Percentiles rank a stretch among this genome's conserved stretches.
Evolutionary conservation across 1,140 invertebrate species (phyloP).

Genomic region (Sesamia nonagrioides): DNA sequence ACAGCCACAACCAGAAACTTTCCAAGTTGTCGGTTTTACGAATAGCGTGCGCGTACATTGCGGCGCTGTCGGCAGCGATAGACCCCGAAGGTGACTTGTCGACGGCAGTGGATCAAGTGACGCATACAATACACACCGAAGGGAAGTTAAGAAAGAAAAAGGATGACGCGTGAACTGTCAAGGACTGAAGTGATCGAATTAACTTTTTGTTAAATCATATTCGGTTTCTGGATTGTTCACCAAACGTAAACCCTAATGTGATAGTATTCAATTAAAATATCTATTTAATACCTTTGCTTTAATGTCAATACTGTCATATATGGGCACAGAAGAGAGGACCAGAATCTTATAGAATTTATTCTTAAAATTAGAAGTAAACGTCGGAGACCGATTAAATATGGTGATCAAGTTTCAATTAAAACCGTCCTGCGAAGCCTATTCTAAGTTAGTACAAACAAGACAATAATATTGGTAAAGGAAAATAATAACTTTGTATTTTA

Average conservation of each 20-base stretch:
- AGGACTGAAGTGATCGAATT: constrained; percentile 38
- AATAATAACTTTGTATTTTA: constrained; percentile 26
- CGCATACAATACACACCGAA: constrained; percentile 96
- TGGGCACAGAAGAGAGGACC: not conserved
- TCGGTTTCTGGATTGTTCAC: constrained; percentile 30
- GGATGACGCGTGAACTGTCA: constrained; percentile 88
- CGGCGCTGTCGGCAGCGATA: constrained; percentile 93
- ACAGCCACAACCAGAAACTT: constrained; percentile 97
- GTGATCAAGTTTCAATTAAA: constrained; percentile 32
- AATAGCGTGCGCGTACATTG: constrained; percentile 96
- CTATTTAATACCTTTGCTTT: not conserved
- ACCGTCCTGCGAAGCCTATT: constrained; percentile 37
- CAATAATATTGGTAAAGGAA: constrained; percentile 73
- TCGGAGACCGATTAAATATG: constrained; percentile 11
- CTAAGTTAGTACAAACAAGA: constrained; percentile 76
- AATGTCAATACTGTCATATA: not conserved
- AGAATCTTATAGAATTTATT: not conserved
- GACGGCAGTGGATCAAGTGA: constrained; percentile 94
- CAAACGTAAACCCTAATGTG: not conserved
- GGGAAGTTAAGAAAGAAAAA: constrained; percentile 96
- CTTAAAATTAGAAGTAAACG: not conserved
- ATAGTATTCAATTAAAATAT: not conserved
- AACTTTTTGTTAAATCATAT: constrained; percentile 51
- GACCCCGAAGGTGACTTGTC: constrained; percentile 90
- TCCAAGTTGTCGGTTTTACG: constrained; percentile 96